phyloP scores from a whole-genome alignment of 2,113 vertebrate species.

The Phyllostomus discolor region DNA sequence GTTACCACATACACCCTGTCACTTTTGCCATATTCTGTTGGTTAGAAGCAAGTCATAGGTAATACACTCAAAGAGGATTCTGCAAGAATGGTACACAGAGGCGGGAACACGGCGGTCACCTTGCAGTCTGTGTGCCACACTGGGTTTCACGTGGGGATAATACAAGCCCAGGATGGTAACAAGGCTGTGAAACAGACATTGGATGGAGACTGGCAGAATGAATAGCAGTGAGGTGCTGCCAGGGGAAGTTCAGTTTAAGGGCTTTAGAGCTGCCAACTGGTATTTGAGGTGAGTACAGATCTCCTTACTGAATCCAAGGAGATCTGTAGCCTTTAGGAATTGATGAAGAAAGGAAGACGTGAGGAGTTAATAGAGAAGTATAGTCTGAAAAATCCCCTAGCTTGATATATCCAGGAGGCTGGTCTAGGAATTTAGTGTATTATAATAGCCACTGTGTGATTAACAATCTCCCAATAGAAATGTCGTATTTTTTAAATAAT shows the following conservation, averaged over 20 bases:
- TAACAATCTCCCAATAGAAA: background rate
- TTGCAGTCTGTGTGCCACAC: background rate
- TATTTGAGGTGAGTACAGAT: background rate
- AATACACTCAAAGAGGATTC: background rate
- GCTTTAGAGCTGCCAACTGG: background rate
- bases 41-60: background rate
- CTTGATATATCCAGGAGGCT: background rate
- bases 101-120: background rate
- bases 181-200: background rate
- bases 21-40: background rate
- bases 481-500: background rate
- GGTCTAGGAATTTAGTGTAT: constrained; percentile 5
- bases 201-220: background rate
- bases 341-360: background rate
- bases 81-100: background rate
- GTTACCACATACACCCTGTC: background rate
- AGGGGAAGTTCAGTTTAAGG: background rate
- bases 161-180: background rate
- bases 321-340: background rate
- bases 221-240: background rate
- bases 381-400: background rate
- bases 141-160: background rate
- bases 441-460: background rate
- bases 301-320: background rate
- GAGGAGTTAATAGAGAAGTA: constrained; percentile 9